A percentile compares a stretch with the other conserved stretches of the same genome.
Conservation (phyloP, 53 echinoderm and acorn worm genomes). For the Paelopatides confundens region DNA sequence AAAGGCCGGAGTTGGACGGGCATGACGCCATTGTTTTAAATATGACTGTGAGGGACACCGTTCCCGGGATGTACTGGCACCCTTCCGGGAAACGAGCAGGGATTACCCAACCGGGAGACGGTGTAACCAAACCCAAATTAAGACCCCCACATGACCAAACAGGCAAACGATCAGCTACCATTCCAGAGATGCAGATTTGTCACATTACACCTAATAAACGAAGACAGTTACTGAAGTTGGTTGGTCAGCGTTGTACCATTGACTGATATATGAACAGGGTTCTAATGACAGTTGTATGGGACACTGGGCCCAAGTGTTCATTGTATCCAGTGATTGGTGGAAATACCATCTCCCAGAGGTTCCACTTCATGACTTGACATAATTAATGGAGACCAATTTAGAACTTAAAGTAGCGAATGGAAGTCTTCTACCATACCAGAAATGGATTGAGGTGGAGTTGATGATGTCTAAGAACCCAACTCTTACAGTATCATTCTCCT, state of each 20-base stretch:
- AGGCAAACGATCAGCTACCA: too few species aligned
- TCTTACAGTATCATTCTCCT: not conserved
- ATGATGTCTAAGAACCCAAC: not conserved
- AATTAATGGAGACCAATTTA: not conserved
- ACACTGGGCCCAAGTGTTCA: not conserved
- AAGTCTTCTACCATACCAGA: not conserved
- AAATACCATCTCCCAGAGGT: not conserved
- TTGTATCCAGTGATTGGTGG: not conserved
- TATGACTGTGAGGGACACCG: not conserved
- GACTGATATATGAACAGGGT: not conserved
- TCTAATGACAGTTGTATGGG: not conserved
- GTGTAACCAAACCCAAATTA: not conserved
- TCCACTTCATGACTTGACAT: not conserved
- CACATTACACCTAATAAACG: not conserved
- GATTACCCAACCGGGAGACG: too few species aligned
- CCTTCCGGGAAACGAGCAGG: too few species aligned
- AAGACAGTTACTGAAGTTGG: not conserved
- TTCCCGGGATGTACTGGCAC: not conserved
- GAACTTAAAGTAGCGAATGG: not conserved
- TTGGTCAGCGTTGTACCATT: not conserved
- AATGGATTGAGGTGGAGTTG: not conserved
- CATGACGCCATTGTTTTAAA: not conserved
- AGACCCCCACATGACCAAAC: not conserved
- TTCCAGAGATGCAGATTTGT: too few species aligned
- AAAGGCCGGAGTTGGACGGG: not conserved